Evolutionary conservation across 2,888 invertebrate genomes (phyloP).

Genomic region (Tineola bisselliella): DNA sequence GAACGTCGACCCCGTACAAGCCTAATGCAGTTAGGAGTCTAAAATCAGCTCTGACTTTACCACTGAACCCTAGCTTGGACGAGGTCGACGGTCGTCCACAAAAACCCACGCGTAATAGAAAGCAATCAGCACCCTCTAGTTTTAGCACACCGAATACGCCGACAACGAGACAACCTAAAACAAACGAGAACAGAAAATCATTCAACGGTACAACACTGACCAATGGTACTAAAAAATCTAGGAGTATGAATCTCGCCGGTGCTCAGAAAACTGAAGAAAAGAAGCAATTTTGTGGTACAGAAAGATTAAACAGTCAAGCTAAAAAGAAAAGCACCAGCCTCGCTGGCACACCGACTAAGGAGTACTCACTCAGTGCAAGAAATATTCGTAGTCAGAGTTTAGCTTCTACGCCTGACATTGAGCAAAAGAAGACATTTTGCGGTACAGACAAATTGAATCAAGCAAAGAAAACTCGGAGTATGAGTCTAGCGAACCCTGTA

Average conservation of each 20-base stretch:
- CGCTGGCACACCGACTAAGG: conserved; percentile 34
- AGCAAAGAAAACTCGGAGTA: conserved; percentile 49
- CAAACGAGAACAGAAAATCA: conserved; percentile 38
- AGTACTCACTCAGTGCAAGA: conserved; percentile 21
- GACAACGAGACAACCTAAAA: conserved; percentile 33
- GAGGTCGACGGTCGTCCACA: conserved; percentile 22
- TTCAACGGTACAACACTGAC: conserved; percentile 30
- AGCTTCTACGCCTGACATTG: conserved; percentile 44
- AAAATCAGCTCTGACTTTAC: conserved; percentile 38
- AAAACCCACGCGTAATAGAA: conserved; percentile 32
- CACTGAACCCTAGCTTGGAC: conserved; percentile 24
- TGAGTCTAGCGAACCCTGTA: conserved; percentile 43
- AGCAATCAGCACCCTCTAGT: conserved; percentile 52
- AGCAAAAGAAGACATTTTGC: conserved; percentile 32
- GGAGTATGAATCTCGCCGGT: conserved; percentile 50
- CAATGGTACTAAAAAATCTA: conserved; percentile 47
- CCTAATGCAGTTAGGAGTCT: conserved; percentile 27
- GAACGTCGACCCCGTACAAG: conserved; percentile 40
- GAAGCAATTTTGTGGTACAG: conserved; percentile 42
- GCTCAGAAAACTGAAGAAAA: conserved; percentile 29
- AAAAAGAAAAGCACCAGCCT: conserved; percentile 29
- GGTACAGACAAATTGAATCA: conserved; percentile 24
- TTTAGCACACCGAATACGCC: conserved; percentile 45
- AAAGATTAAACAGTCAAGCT: conserved; percentile 30
- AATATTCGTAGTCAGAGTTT: conserved; percentile 51